Percentiles rank a stretch among this genome's conserved stretches.
Evolutionary conservation across 2,113 vertebrate genomes (phyloP).

Genomic region (Scomber colias): DNA sequence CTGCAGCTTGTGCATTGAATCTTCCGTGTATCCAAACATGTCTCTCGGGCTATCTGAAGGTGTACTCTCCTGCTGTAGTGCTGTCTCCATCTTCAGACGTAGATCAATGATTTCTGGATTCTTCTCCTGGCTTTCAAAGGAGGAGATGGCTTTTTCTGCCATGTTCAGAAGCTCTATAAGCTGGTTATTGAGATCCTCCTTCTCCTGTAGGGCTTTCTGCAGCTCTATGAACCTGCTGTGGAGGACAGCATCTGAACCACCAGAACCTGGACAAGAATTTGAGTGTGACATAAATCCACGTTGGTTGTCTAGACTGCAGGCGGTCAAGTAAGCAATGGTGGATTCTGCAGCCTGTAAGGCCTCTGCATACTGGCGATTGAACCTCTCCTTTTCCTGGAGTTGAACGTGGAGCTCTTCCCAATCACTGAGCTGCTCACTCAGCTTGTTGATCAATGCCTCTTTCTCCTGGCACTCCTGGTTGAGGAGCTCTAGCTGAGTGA

Average conservation of each 20-base stretch:
- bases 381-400: slow-evolving; percentile 78
- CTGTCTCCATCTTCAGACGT: slow-evolving; percentile 63
- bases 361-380: slow-evolving; percentile 72
- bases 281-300: slow-evolving; percentile 40
- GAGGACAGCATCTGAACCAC: slow-evolving; percentile 41
- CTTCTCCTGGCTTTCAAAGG: slow-evolving; percentile 20
- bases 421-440: slow-evolving; percentile 73
- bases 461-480: slow-evolving; percentile 86
- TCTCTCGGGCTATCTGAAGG: slow-evolving; percentile 36
- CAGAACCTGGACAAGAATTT: slow-evolving; percentile 2
- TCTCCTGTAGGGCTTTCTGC: slow-evolving; percentile 72
- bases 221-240: slow-evolving; percentile 64
- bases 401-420: slow-evolving; percentile 74
- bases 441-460: slow-evolving; percentile 76
- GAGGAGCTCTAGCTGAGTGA: slow-evolving; percentile 82
- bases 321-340: slow-evolving; percentile 85
- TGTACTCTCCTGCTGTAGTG: slow-evolving; percentile 47
- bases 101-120: slow-evolving; percentile 64
- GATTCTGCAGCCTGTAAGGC: slow-evolving; percentile 82
- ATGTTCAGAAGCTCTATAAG: slow-evolving; percentile 75
- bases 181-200: slow-evolving; percentile 72
- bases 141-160: slow-evolving; percentile 58
- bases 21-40: not conserved
- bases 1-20: slow-evolving; percentile 48
- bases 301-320: slow-evolving; percentile 83